Base-by-base conservation (phyloP, 2,797 vertebrate species). In the Tadarida brasiliensis region DNA sequence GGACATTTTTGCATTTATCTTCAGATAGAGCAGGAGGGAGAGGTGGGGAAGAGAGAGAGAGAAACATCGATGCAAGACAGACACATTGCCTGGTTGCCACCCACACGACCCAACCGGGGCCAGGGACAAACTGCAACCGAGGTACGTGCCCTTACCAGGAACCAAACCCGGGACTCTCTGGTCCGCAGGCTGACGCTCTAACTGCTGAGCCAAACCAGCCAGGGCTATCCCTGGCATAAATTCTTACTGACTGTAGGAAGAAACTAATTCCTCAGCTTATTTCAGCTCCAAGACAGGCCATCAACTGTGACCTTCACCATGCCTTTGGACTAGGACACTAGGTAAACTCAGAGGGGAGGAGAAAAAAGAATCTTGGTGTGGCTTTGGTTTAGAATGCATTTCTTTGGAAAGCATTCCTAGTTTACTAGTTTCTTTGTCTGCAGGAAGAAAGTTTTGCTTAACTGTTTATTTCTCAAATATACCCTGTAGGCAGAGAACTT, bases 391-490 rank as follows among this genome's bases (percentile, higher is more conserved):
- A 92, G 84, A 82, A 67, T 30, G 6, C 4, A 65, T 7, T 78
- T 93, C 54, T 57, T 87, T 47, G 4, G 70, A 85, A 86, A 95
- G 54, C 14, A 47, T 84, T 76, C 57, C 67, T 68, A 20, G 16
- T 76, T 87, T 63, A 91, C 49, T 84, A 57, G 44, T 84, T 93
- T 96, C 81, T 85, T 94, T 73, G 61, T 94, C 30, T 92, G n/a
- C 15, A 71, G 56, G 33, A 91, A 92, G 61, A 63, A 94, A 94
- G 68, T 39, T 88, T 92, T 95, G 77, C 35, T 91, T 96, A 82
- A 85, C 33, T 77, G 51, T 94, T 90, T 93, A 85, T 78, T 88
- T 61, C 63, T 91, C 65, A 88, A 30, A 59, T 74, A 77, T 73
- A 94, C 87, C 76, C 84, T 94, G 12, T 70, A 86, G 28, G 44